Conservation (phyloP, 2,113 vertebrate genomes). For the Arvicanthis niloticus region DNA sequence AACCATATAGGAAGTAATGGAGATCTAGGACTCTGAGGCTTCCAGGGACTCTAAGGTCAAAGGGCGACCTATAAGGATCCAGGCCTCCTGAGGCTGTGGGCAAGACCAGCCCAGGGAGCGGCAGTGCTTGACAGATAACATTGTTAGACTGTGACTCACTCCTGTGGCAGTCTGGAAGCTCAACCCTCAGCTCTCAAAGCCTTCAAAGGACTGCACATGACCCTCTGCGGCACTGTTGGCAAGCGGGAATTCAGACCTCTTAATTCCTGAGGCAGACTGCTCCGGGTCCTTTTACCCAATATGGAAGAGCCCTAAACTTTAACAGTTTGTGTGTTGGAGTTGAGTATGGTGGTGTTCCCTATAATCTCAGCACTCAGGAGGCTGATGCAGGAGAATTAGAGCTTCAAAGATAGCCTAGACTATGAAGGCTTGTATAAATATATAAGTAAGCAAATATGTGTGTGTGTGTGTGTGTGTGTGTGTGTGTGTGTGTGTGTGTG, state of each 20-base stretch:
- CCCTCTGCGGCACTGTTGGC: neutral
- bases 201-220: conserved; percentile 62
- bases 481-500: neutral
- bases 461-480: neutral
- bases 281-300: neutral
- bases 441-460: no score
- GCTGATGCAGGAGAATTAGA: neutral
- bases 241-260: neutral
- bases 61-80: conserved; percentile 32
- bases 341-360: neutral
- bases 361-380: neutral
- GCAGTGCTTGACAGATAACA: conserved; percentile 73
- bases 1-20: neutral
- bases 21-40: neutral
- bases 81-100: conserved; percentile 39
- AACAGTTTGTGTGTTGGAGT: neutral
- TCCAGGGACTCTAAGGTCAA: neutral
- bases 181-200: conserved; percentile 4
- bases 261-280: neutral
- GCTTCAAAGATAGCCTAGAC: neutral
- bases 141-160: conserved; percentile 81
- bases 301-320: neutral
- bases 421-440: neutral
- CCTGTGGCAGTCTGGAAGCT: conserved; percentile 62
- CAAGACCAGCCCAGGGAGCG: conserved; percentile 36